A percentile compares a stretch with the other conserved stretches of the same genome.
phyloP scores from a whole-genome alignment of 2,113 vertebrate genomes.

The Perca schrenkii region DNA sequence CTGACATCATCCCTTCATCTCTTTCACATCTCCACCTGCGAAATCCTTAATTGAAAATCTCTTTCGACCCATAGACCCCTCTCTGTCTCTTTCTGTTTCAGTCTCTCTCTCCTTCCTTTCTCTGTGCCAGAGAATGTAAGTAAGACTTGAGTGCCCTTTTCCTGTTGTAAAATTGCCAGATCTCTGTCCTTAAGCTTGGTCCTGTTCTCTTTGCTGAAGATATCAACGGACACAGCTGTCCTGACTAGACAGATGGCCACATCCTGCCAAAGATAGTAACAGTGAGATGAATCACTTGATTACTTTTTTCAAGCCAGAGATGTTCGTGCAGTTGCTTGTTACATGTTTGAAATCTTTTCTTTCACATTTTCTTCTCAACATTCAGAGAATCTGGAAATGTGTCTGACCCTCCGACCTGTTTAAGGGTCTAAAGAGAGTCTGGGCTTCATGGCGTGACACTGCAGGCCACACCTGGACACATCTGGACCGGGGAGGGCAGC shows the following conservation, averaged over 20 bases:
- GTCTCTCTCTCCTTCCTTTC: slow-evolving; percentile 19
- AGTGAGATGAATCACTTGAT: slow-evolving; percentile 56
- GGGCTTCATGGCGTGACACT: slow-evolving; percentile 35
- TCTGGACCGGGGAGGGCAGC: slow-evolving; percentile 58
- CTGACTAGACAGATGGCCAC: slow-evolving; percentile 47
- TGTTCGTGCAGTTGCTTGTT: not conserved
- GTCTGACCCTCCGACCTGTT: slow-evolving; percentile 30
- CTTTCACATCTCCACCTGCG: not conserved
- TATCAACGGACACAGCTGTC: slow-evolving; percentile 75
- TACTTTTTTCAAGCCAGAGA: slow-evolving; percentile 44
- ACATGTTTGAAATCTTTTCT: not conserved
- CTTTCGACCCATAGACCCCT: slow-evolving; percentile 3
- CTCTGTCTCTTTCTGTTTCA: slow-evolving; percentile 13
- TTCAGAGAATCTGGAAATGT: slow-evolving; percentile 14
- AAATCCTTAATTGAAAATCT: slow-evolving; percentile 13
- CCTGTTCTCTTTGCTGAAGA: slow-evolving; percentile 58
- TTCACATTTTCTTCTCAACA: slow-evolving; percentile 13
- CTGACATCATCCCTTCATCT: not conserved
- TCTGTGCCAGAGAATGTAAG: slow-evolving; percentile 53
- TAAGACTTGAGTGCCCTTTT: slow-evolving; percentile 63
- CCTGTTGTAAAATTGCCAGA: slow-evolving; percentile 69
- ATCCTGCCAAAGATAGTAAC: slow-evolving; percentile 70
- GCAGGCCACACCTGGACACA: slow-evolving; percentile 66
- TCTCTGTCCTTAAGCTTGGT: slow-evolving; percentile 52
- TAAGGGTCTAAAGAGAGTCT: slow-evolving; percentile 43